phyloP scores from a whole-genome alignment of 2,888 invertebrate species.

The Fragum fragum region DNA sequence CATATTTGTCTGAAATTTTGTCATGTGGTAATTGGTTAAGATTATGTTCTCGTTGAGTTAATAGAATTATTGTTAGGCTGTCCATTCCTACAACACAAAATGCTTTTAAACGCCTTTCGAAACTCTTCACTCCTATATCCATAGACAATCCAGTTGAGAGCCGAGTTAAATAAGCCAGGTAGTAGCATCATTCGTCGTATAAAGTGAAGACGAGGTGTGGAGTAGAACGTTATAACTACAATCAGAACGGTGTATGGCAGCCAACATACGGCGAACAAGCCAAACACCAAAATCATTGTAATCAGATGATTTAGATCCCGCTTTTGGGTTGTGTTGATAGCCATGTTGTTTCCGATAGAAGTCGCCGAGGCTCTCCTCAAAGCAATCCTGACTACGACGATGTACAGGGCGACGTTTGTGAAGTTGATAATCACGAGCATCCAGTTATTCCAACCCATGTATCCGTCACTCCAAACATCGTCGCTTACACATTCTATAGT shows the following conservation, averaged over 20 bases:
- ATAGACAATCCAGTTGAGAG: slow-evolving; percentile 43
- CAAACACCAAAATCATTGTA: slow-evolving; percentile 40
- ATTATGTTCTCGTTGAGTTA: too few relatives aligned
- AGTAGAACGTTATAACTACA: slow-evolving; percentile 22
- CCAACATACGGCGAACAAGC: slow-evolving; percentile 41
- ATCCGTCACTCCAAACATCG: background rate
- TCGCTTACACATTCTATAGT: slow-evolving; percentile 11
- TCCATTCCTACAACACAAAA: background rate
- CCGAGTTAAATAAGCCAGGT: slow-evolving; percentile 37
- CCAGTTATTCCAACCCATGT: background rate
- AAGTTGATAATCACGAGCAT: background rate
- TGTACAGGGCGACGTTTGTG: slow-evolving; percentile 26
- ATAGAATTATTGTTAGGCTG: background rate
- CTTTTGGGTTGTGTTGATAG: background rate
- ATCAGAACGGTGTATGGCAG: slow-evolving; percentile 37
- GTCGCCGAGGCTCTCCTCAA: slow-evolving; percentile 32
- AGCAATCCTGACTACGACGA: slow-evolving; percentile 35
- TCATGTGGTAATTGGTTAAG: too few relatives aligned
- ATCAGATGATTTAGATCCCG: slow-evolving; percentile 10
- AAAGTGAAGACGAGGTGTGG: background rate
- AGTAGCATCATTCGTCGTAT: slow-evolving; percentile 12
- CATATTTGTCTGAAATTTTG: too few relatives aligned
- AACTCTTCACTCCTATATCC: slow-evolving; percentile 43
- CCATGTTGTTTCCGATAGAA: background rate
- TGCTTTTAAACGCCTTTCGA: slow-evolving; percentile 30